Conservation (phyloP, 2,797 vertebrate genomes). For the Allenopithecus nigroviridis region DNA sequence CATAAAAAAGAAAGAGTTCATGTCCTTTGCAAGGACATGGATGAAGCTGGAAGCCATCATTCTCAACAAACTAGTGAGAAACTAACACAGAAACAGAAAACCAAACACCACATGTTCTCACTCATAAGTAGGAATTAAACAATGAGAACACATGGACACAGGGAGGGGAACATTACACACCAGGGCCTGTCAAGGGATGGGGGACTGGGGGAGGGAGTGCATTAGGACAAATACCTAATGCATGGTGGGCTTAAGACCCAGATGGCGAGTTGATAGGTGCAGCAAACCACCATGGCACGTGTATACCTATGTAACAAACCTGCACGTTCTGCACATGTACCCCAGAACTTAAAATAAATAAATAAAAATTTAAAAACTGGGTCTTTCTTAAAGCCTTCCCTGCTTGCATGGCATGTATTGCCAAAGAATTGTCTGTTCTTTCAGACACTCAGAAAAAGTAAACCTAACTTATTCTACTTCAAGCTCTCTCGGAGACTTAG, state of each 20-base stretch:
- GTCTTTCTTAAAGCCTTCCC: background rate
- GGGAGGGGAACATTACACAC: too few relatives aligned
- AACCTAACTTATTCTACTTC: background rate
- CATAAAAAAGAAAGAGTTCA: too few relatives aligned
- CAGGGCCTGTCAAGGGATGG: rapidly evolving
- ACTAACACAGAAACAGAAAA: too few relatives aligned
- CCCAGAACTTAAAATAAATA: background rate
- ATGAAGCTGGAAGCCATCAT: too few relatives aligned
- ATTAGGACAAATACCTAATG: background rate
- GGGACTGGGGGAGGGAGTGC: too few relatives aligned
- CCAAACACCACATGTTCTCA: too few relatives aligned
- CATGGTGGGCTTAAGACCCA: background rate
- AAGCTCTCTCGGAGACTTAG: background rate
- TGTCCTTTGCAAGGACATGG: too few relatives aligned
- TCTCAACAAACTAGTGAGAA: too few relatives aligned
- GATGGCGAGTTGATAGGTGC: background rate
- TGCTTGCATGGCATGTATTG: background rate
- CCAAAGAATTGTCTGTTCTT: background rate
- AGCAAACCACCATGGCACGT: background rate
- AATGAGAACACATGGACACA: too few relatives aligned
- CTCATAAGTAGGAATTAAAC: too few relatives aligned
- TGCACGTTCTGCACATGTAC: background rate
- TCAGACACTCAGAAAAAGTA: background rate
- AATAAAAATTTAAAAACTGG: background rate
- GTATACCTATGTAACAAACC: background rate